Evolutionary conservation across 2,797 vertebrate genomes (phyloP).

Genomic region (Hypotaenidia philippensis): DNA sequence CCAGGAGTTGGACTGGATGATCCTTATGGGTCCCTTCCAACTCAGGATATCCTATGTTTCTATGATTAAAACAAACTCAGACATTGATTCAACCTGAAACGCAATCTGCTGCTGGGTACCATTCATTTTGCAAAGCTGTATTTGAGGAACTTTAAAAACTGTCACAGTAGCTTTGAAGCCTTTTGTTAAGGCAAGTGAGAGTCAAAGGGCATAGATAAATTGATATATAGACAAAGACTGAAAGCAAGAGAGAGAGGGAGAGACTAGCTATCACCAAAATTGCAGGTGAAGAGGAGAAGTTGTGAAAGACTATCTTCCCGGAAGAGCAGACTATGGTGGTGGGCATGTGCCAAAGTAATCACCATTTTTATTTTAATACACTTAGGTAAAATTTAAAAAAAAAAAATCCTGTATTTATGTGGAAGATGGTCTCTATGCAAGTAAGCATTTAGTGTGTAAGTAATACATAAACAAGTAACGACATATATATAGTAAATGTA

Average conservation of each 20-base stretch:
- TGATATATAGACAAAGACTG: not conserved
- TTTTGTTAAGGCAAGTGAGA: not conserved
- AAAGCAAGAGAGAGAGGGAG: not conserved
- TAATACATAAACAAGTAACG: not conserved
- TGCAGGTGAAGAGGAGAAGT: not conserved
- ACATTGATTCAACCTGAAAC: not conserved
- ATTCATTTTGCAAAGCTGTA: not conserved
- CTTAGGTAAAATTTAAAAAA: not conserved
- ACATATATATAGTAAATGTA: not conserved
- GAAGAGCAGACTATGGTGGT: not conserved
- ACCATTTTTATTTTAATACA: not conserved
- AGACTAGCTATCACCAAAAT: not conserved
- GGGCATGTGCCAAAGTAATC: not conserved
- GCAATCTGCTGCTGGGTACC: not conserved
- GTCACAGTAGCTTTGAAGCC: not conserved
- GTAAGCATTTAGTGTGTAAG: not conserved
- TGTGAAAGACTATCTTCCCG: not conserved
- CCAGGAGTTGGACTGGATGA: too few relatives aligned
- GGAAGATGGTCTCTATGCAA: not conserved
- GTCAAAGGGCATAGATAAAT: not conserved
- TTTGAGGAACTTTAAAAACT: not conserved
- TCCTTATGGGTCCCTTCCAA: too few relatives aligned
- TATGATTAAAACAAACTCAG: not conserved
- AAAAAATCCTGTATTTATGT: not conserved
- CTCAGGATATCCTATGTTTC: too few relatives aligned